Evolutionary conservation across 2,113 vertebrate species (phyloP).

Genomic region (Perca fluviatilis): DNA sequence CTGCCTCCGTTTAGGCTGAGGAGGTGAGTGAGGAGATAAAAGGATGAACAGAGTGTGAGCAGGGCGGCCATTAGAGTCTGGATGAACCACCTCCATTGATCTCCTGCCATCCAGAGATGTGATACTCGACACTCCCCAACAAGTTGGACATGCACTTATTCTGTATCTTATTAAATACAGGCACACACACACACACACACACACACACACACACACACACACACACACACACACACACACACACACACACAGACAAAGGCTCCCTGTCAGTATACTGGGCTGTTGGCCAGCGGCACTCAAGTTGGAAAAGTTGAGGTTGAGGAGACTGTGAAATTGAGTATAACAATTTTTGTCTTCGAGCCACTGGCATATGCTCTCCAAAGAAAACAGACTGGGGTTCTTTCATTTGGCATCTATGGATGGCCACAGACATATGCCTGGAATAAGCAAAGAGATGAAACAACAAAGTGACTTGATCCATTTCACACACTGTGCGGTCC

Average conservation of each 20-base stretch:
- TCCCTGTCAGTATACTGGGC: constrained; percentile 46
- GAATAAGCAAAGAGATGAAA: constrained; percentile 34
- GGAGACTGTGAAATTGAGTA: not conserved
- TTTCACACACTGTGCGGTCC: constrained; percentile 38
- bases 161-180: constrained; percentile 33
- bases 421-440: constrained; percentile 20
- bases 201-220: constrained; percentile 1
- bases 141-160: constrained; percentile 52
- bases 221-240: constrained; percentile 22
- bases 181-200: constrained; percentile 15
- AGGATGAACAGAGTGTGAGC: constrained; percentile 37
- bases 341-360: not conserved
- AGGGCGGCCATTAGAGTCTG: constrained; percentile 38
- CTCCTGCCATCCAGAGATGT: constrained; percentile 61
- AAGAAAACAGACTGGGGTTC: constrained; percentile 10
- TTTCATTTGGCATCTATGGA: constrained; percentile 29
- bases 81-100: constrained; percentile 62
- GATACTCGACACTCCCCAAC: constrained; percentile 46
- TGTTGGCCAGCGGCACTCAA: constrained; percentile 13
- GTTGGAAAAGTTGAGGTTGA: not conserved
- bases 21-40: constrained; percentile 40
- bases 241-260: constrained; percentile 19
- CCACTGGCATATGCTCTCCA: constrained; percentile 3
- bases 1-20: constrained; percentile 15
- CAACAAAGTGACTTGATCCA: constrained; percentile 31